Evolutionary conservation across 2,113 vertebrate genomes (phyloP), one percentile per base, ranked within the genome.

Genomic region (Pelecanoides urinatrix): DNA sequence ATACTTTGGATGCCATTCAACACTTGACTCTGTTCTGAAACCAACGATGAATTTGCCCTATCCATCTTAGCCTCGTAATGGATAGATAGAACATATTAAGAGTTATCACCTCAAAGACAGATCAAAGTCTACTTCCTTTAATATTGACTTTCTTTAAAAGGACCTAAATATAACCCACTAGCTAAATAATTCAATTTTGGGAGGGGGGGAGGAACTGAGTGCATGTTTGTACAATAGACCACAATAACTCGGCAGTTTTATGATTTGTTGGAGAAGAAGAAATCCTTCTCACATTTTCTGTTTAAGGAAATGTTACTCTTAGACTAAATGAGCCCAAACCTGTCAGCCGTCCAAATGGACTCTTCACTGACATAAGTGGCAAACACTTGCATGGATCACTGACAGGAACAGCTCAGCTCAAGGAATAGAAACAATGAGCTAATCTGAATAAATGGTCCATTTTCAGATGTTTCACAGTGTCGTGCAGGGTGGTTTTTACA

Each of bases 111-210:
- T 97, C 88, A 95, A 96, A 94, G 84, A 58, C 72, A 88, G 84
- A 96, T 96, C 95, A 96, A 95, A 97, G 87, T 82, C 95, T 94
- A 92, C 91, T 95, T 97, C 94, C 95, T 94, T 94, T 79, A 78
- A 75, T 96, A 96, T 97, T 59, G 96, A 97, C 96, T 97, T 97
- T 92, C 94, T 95, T 94, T 97, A 97, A 97, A 97, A 97, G 96
- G 92, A 62, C 88, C 92, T 97, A 97, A 96, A 96, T 96, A 97
- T 97, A 97, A 93, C 93, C 78, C 0, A 0, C 88, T 36, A 95
- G 92, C 88, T 96, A 96, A 97, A 97, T 95, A 96, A 97, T 96
- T 96, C 87, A 87, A 93, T 96, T 96, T 96, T 86, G 12, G 2
- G 22, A 14, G 65, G 40, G 71, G 55, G n/a, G 38, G 34, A 70